Base-by-base conservation (phyloP, 2,888 invertebrate species). In the Alcis repandata region DNA sequence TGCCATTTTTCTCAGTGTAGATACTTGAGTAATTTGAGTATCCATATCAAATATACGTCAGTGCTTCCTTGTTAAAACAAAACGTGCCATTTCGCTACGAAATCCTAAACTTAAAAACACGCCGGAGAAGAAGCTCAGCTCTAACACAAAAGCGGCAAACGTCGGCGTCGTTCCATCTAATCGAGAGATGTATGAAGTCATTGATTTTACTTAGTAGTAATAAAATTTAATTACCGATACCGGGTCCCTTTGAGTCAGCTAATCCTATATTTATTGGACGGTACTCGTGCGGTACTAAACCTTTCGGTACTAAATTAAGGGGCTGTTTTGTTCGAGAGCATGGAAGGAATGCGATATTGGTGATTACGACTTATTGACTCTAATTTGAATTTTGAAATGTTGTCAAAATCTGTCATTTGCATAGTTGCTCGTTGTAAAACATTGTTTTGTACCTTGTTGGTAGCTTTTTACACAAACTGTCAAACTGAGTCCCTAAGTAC, bases 201-300 rank as follows among this genome's bases (percentile, higher is more conserved):
- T 88, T 76, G 80, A 87, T 88, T 85, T 82, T 80, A 86, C 83
- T 87, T 84, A 80, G 71, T 63, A 52, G 79, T 73, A 83, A 87
- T 89, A 88, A 85, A 88, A 86, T 86, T 85, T 86, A 88, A 89
- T 90, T 88, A 88, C 78, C 70, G 19, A 51, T 64, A 49, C 59
- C 59, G 48, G 69, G 67, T 59, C 65, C 75, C 72, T 69, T 69
- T 64, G 63, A 74, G 71, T 84, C 85, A 74, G 81, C 81, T 88
- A 85, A 90, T 86, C 86, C 78, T 78, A 87, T 84, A 89, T 90
- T 90, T 90, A 90, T 89, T 71, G 79, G 67, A 54, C 49, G 59
- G 70, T 70, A 76, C 69, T 69, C 67, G 71, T 72, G 68, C 70
- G 76, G 70, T 69, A 72, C 73, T 77, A 74, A 78, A 77, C 69